Conservation (phyloP, 2,113 vertebrate species). For the Pelusios castaneus region DNA sequence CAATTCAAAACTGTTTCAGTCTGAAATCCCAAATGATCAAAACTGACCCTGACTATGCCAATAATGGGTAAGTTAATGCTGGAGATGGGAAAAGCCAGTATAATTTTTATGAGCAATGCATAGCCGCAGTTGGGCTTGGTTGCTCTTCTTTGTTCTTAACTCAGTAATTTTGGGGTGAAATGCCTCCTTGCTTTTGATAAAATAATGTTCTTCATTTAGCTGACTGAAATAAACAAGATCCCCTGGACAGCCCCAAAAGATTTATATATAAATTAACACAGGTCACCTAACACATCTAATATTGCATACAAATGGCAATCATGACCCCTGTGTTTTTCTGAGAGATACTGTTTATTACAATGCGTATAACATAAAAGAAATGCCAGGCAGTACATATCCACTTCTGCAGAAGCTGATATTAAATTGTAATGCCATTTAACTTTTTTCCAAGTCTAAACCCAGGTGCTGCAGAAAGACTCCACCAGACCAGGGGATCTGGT, state of each 20-base stretch:
- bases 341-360: background rate
- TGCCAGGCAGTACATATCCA: background rate
- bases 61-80: background rate
- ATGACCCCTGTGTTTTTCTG: background rate
- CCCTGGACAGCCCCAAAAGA: background rate
- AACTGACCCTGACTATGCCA: background rate
- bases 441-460: background rate
- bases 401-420: background rate
- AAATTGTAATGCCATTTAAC: background rate
- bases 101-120: background rate
- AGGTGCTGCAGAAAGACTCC: background rate
- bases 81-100: background rate
- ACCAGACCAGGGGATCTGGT: background rate
- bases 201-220: background rate
- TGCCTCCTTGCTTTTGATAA: background rate
- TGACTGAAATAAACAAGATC: background rate
- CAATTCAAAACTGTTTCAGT: background rate
- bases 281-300: background rate
- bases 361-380: background rate
- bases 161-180: background rate
- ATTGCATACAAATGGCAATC: background rate
- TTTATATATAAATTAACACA: background rate
- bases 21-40: background rate
- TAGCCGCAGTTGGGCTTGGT: background rate
- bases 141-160: background rate